Evolutionary conservation across 2,797 vertebrate species (phyloP).

Genomic region (Trichosurus vulpecula): DNA sequence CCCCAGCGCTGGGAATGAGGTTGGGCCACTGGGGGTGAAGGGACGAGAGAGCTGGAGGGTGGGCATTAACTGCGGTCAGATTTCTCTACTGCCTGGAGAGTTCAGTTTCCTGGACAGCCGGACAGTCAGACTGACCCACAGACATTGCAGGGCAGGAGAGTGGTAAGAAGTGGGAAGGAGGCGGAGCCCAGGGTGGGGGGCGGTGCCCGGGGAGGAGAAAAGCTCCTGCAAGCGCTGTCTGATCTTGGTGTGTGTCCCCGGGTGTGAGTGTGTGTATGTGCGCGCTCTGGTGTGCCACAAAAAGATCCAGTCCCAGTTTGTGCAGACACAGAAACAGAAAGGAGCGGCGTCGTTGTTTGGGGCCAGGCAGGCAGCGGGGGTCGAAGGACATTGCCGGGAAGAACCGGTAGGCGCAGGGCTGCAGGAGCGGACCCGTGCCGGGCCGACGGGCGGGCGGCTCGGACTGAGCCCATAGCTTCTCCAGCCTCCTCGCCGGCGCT

Average conservation of each 20-base stretch:
- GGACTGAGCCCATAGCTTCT: background rate
- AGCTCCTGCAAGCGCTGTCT: background rate
- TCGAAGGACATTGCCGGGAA: conserved; percentile 2
- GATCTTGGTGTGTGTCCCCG: background rate
- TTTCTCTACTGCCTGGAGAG: rapidly evolving
- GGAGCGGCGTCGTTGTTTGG: conserved; percentile 27
- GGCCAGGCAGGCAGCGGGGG: conserved; percentile 47
- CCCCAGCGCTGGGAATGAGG: background rate
- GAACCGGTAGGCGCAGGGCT: conserved; percentile 31
- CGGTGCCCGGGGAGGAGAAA: conserved; percentile 37
- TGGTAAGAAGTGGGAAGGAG: conserved; percentile 56
- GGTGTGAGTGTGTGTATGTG: background rate
- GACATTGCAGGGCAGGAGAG: background rate
- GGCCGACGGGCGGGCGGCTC: background rate
- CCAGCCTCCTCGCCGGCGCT: background rate
- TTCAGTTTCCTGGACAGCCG: rapidly evolving
- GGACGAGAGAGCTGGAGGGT: background rate
- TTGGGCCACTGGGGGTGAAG: background rate
- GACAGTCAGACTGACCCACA: background rate
- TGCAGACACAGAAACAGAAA: background rate
- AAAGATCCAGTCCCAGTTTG: conserved; percentile 43
- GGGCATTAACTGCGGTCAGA: background rate
- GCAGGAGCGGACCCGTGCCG: conserved; percentile 1
- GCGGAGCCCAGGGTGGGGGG: background rate
- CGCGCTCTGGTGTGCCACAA: conserved; percentile 44